These are phyloP conservation scores for Dendroctonus ponderosae DNA, from an alignment of 1,140 invertebrate species.

Conservation along the genomic window DNA sequence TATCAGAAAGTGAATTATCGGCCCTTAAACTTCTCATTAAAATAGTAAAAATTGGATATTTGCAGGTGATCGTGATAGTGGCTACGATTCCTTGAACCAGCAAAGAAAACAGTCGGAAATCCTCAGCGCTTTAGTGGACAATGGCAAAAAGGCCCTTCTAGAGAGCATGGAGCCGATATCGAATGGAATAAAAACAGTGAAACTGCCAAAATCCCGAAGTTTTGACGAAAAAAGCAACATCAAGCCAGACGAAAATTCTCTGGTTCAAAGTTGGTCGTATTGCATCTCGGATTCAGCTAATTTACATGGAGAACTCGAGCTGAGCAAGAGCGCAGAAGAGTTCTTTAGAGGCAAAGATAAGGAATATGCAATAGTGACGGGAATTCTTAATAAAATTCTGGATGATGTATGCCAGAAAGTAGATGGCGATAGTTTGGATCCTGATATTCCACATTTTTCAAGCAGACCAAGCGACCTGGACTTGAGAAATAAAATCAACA, in stretches of 20 bases:
- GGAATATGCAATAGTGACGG: slow-evolving; percentile 39
- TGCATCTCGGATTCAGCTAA: slow-evolving; percentile 46
- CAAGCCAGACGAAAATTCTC: slow-evolving; percentile 40
- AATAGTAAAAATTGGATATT: neutral
- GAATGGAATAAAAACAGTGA: slow-evolving; percentile 46
- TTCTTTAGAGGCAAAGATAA: slow-evolving; percentile 45
- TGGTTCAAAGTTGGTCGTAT: slow-evolving; percentile 50
- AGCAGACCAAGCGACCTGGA: slow-evolving; percentile 39
- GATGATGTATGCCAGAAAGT: slow-evolving; percentile 43
- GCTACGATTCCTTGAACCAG: slow-evolving; percentile 38
- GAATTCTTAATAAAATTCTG: slow-evolving; percentile 45
- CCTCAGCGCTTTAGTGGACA: slow-evolving; percentile 33
- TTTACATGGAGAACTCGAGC: slow-evolving; percentile 43
- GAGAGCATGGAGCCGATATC: slow-evolving; percentile 47
- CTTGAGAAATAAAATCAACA: slow-evolving; percentile 43
- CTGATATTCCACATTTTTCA: slow-evolving; percentile 5
- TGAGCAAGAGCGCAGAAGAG: slow-evolving; percentile 48
- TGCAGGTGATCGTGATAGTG: slow-evolving; percentile 39
- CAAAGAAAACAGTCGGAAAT: slow-evolving; percentile 32
- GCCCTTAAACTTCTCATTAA: no score
- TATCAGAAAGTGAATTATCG: no score
- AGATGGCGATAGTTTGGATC: slow-evolving; percentile 16
- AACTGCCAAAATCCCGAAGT: slow-evolving; percentile 49
- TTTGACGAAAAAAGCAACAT: slow-evolving; percentile 47
- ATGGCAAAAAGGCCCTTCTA: slow-evolving; percentile 34